phyloP scores from a whole-genome alignment of 2,888 invertebrate genomes.

The Standfussiana lucernea region DNA sequence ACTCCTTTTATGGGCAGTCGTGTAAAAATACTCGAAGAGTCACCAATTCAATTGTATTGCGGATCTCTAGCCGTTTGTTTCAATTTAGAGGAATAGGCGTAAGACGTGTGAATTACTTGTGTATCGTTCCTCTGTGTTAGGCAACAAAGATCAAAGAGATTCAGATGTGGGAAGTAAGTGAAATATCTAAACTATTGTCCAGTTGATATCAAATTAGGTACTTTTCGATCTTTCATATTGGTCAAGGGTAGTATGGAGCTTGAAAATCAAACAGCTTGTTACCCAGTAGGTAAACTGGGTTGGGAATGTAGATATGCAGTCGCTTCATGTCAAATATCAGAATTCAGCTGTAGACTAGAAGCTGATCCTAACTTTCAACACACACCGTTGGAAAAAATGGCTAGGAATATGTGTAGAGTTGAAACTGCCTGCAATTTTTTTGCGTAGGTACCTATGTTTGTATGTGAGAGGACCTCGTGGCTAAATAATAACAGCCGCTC shows the following conservation, averaged over 20 bases:
- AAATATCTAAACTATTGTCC: neutral
- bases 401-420: too few relatives aligned
- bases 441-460: too few relatives aligned
- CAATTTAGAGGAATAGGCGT: slow-evolving; percentile 7
- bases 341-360: neutral
- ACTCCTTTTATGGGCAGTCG: too few relatives aligned
- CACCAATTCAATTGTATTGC: neutral
- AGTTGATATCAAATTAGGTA: neutral
- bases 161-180: neutral
- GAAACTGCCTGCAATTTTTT: too few relatives aligned
- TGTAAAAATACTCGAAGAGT: too few relatives aligned
- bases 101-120: slow-evolving; percentile 4
- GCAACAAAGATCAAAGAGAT: neutral
- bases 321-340: neutral
- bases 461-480: too few relatives aligned
- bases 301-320: neutral
- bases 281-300: neutral
- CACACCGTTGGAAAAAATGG: too few relatives aligned
- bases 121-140: neutral
- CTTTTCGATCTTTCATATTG: neutral
- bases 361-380: too few relatives aligned
- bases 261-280: neutral
- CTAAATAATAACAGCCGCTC: too few relatives aligned
- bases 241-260: neutral
- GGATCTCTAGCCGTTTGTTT: slow-evolving; percentile 4